phyloP scores from a whole-genome alignment of 2,113 vertebrate genomes.

The Pachyramphus minor region DNA sequence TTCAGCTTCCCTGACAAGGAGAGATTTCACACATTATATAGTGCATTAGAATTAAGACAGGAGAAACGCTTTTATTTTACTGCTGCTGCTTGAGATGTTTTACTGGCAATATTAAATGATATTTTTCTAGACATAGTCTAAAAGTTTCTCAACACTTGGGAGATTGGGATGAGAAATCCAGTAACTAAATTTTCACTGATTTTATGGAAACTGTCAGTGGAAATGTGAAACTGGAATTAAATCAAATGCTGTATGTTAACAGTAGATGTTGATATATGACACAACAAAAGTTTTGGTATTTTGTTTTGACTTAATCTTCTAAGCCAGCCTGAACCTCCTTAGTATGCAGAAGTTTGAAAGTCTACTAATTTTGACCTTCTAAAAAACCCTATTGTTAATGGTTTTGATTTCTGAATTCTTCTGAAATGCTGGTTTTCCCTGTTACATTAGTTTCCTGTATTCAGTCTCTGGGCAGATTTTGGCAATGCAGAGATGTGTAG shows the following conservation, averaged over 20 bases:
- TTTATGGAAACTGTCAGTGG: constrained; percentile 12
- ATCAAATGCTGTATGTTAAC: background rate
- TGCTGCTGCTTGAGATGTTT: background rate
- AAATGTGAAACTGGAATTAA: constrained; percentile 8
- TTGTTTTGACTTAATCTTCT: background rate
- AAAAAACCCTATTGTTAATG: background rate
- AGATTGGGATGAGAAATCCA: constrained; percentile 15
- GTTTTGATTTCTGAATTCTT: background rate
- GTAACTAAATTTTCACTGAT: constrained; percentile 29
- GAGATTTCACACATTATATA: background rate
- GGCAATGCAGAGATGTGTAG: background rate
- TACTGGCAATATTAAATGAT: background rate
- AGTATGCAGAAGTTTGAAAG: background rate
- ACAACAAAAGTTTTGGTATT: background rate
- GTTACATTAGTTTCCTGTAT: background rate
- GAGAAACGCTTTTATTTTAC: constrained; percentile 36
- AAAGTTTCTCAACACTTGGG: background rate
- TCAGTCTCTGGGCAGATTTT: constrained; percentile 4
- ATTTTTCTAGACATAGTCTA: background rate
- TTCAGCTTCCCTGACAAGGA: background rate
- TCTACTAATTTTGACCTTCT: background rate
- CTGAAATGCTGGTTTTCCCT: background rate
- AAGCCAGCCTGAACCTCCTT: background rate
- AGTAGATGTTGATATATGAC: background rate
- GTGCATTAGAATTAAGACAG: constrained; percentile 4